A percentile compares a stretch with the other conserved stretches of the same genome.
Conservation (phyloP, 2,888 invertebrate genomes). For the Augochlorella aurata region DNA sequence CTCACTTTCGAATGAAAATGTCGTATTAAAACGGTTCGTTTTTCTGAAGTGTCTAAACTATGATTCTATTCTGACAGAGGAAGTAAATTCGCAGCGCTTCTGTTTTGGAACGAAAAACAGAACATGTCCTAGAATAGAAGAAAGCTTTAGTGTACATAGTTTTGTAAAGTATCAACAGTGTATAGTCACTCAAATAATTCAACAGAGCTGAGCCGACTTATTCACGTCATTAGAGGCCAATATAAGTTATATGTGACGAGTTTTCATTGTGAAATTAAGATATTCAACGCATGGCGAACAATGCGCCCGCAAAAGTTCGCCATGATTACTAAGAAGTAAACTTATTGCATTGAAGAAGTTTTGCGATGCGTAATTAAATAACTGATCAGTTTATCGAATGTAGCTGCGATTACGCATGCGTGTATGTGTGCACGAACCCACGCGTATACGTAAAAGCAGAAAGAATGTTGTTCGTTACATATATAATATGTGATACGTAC, state of each 20-base stretch:
- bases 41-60: background rate
- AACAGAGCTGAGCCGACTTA: slow-evolving; percentile 21
- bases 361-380: slow-evolving; percentile 66
- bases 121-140: slow-evolving; percentile 74
- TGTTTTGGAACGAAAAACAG: slow-evolving; percentile 66
- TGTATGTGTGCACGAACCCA: slow-evolving; percentile 7
- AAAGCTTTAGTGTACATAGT: slow-evolving; percentile 81
- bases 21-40: background rate
- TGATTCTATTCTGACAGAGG: slow-evolving; percentile 40
- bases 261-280: slow-evolving; percentile 33
- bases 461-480: slow-evolving; percentile 64
- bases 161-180: slow-evolving; percentile 79
- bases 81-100: slow-evolving; percentile 65
- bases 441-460: slow-evolving; percentile 64
- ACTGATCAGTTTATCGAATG: slow-evolving; percentile 75
- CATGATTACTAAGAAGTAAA: slow-evolving; percentile 8
- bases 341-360: slow-evolving; percentile 26
- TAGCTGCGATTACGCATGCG: slow-evolving; percentile 72
- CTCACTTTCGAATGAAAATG: background rate
- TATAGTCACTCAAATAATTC: slow-evolving; percentile 65
- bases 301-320: background rate
- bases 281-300: background rate
- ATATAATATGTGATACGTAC: slow-evolving; percentile 73
- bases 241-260: slow-evolving; percentile 8
- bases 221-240: slow-evolving; percentile 22